Percentiles rank a stretch among this genome's conserved stretches.
These are phyloP conservation scores for Pachyseris speciosa DNA, from an alignment of 64 coral and sea anemone species.

Conservation along the genomic window DNA sequence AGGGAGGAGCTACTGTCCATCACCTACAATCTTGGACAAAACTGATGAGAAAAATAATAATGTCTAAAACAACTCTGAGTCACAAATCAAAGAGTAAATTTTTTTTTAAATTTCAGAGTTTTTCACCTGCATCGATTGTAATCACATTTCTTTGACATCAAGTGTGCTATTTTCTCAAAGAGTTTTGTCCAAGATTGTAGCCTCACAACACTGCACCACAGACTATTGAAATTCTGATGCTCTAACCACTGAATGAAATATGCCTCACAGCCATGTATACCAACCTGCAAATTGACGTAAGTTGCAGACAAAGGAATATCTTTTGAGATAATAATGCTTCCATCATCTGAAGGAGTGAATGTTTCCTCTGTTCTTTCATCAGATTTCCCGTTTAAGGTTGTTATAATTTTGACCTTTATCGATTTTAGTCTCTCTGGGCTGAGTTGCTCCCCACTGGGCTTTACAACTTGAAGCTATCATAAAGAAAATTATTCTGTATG, in stretches of 20 bases:
- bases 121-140: no score
- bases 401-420: conserved; percentile 37
- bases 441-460: conserved; percentile 31
- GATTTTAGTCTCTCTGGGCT: conserved; percentile 5
- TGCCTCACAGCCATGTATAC: background rate
- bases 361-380: conserved; percentile 7
- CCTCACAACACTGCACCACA: no score
- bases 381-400: conserved; percentile 1
- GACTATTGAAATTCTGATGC: background rate
- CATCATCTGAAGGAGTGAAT: conserved; percentile 30
- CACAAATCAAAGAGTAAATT: no score
- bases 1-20: no score
- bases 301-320: conserved; percentile 7
- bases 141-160: no score
- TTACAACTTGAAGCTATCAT: conserved; percentile 42
- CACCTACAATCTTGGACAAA: no score
- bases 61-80: no score
- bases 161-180: no score
- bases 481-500: no score
- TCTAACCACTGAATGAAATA: background rate
- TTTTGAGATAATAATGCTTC: conserved; percentile 33
- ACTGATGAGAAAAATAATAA: no score
- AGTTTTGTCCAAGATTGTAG: no score
- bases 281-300: background rate
- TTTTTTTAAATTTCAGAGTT: no score